Evolutionary conservation across 2,113 vertebrate species (phyloP).

Genomic region (Amphilophus citrinellus): DNA sequence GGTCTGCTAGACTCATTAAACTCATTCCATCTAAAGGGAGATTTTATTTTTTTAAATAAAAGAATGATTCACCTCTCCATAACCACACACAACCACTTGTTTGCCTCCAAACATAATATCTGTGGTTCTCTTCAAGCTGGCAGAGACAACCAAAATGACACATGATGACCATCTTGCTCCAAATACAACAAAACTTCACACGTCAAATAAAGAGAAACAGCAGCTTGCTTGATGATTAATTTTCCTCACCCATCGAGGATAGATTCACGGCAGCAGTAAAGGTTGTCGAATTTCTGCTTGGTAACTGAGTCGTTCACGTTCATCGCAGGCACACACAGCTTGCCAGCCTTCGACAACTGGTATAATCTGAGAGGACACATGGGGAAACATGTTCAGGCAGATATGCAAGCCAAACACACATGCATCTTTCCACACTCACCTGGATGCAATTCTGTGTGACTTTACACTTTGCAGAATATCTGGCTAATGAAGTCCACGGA

Average conservation of each 20-base stretch:
- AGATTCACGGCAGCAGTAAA: slow-evolving; percentile 98
- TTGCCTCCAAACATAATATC: slow-evolving; percentile 99
- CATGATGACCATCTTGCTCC: background rate
- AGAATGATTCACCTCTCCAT: slow-evolving; percentile 91
- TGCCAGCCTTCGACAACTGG: slow-evolving; percentile 97
- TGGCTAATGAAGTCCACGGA: slow-evolving; percentile 53
- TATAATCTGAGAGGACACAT: slow-evolving; percentile 86
- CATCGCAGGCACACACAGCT: slow-evolving; percentile 98
- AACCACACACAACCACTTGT: slow-evolving; percentile 97
- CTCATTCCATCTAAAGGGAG: slow-evolving; percentile 2
- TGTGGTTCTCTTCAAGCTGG: slow-evolving; percentile 96
- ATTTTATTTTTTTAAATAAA: background rate
- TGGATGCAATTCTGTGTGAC: slow-evolving; percentile 9
- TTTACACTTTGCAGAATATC: slow-evolving; percentile 16
- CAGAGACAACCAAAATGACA: slow-evolving; percentile 35
- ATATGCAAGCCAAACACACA: background rate
- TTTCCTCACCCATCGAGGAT: slow-evolving; percentile 95
- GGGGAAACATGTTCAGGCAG: slow-evolving; percentile 26
- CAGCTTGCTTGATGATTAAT: slow-evolving; percentile 41
- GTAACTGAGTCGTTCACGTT: slow-evolving; percentile 99
- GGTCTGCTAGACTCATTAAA: background rate
- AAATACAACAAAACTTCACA: background rate
- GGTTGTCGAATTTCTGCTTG: slow-evolving; percentile 99
- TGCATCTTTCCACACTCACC: slow-evolving; percentile 1
- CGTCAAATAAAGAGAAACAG: background rate